Evolutionary conservation across 1,140 invertebrate genomes (phyloP), one percentile per base, ranked within the genome.

Genomic region (Drosophila guanche): DNA sequence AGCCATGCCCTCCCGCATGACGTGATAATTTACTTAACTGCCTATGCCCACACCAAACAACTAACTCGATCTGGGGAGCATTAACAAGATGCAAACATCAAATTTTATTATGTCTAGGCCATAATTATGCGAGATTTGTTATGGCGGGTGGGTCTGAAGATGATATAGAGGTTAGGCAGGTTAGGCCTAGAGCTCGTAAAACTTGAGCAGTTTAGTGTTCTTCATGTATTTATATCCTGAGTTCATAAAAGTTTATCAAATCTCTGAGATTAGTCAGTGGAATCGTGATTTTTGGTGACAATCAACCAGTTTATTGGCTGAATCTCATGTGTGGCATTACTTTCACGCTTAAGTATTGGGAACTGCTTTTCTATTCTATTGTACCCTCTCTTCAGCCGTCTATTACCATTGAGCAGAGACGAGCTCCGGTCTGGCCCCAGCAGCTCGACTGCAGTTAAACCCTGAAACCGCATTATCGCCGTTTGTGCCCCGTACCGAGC

Each of bases 71-170:
- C 59, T 62, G 46, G 37, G 68, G 72, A 85, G 59, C 46, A 52
- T 84, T 85, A 68, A 72, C 66, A 68, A 50, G 76, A 65, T 65
- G 61, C 67, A 79, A 79, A 80, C 80, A 76, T 76, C 80, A 80
- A 57, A 65, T 60, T 84, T 85, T 79, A 85, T 85, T 71, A 76
- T 50, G 80, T 79, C 80, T 85, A 65, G 59, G 80, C 79, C 50
- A 67, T 79, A 84, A 84, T 83, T 84, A 84, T 66, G 73, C 58
- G 46, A 78, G 63, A 70, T 65, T 81, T 81, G 76, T 45, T 63
- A 43, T 23, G 25, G 29, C 3, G n/a, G 1, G 2, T 10, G 4
- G 12, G 12, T n/a, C 0, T 4, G 23, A 0, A 50, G 47, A 1
- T 5, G 14, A 16, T 8, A 20, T 40, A 41, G 33, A n/a, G 23